Evolutionary conservation across 2,113 vertebrate species (phyloP).

Genomic region (Phrynocephalus versicolor): DNA sequence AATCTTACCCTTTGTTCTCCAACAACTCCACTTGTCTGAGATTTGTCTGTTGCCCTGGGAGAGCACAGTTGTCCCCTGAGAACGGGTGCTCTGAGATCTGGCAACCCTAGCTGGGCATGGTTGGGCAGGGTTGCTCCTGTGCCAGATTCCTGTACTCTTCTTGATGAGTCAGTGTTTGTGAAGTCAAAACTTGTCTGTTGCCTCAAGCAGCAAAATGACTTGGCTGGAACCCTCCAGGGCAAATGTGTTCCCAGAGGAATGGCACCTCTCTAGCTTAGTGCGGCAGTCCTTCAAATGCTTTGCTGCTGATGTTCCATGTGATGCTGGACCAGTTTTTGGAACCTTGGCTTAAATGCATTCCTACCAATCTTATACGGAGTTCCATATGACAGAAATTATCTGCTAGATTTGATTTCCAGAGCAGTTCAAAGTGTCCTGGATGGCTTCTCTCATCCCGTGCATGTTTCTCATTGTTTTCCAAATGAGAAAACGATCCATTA

Average conservation of each 20-base stretch:
- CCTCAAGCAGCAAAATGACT: background rate
- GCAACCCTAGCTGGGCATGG: too few species aligned
- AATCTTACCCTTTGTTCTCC: too few species aligned
- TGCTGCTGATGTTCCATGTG: background rate
- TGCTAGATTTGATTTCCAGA: constrained; percentile 68
- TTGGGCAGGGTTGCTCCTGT: too few species aligned
- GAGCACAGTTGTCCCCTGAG: too few species aligned
- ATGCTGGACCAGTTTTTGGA: constrained; percentile 2
- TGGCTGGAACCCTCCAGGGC: background rate
- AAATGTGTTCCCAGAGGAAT: background rate
- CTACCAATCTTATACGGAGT: constrained; percentile 56
- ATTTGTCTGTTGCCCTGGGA: too few species aligned
- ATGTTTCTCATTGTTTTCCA: constrained; percentile 76
- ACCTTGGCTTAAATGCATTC: constrained; percentile 39
- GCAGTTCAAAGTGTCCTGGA: constrained; percentile 71
- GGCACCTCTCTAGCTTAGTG: background rate
- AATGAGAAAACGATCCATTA: constrained; percentile 76
- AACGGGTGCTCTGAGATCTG: too few species aligned
- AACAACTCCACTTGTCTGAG: too few species aligned
- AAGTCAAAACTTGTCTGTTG: background rate
- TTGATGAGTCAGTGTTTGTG: background rate
- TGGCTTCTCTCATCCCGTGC: constrained; percentile 59
- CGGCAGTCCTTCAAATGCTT: too few species aligned
- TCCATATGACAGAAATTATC: constrained; percentile 66
- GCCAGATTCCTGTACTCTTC: background rate